Conservation (phyloP, 2,888 invertebrate species). For the Epinotia nisella region DNA sequence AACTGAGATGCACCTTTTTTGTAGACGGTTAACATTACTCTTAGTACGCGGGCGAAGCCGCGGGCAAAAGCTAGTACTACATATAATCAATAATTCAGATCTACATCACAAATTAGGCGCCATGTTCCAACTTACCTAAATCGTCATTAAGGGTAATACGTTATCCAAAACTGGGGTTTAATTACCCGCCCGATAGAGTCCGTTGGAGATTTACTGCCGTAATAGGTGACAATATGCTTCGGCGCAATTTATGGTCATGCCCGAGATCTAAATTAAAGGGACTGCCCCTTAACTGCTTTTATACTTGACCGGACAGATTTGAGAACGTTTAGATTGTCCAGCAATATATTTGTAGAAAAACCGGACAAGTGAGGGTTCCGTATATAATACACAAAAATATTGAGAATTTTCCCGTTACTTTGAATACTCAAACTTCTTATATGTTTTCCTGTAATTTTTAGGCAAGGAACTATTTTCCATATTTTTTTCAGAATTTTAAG, state of each 20-base stretch:
- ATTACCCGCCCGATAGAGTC: slow-evolving; percentile 57
- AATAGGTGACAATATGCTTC: slow-evolving; percentile 72
- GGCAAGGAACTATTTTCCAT: too few relatives aligned
- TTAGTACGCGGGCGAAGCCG: too few relatives aligned
- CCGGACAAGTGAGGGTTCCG: too few relatives aligned
- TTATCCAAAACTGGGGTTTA: slow-evolving; percentile 54
- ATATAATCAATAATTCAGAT: neutral
- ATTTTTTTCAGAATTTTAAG: too few relatives aligned
- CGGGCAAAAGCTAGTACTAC: too few relatives aligned
- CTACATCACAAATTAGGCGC: slow-evolving; percentile 5
- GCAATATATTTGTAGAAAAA: too few relatives aligned
- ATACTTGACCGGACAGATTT: slow-evolving; percentile 53
- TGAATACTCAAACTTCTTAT: too few relatives aligned
- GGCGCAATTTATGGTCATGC: slow-evolving; percentile 67
- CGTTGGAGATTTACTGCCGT: slow-evolving; percentile 74
- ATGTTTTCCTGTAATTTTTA: too few relatives aligned
- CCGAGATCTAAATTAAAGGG: slow-evolving; percentile 68
- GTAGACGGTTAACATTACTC: too few relatives aligned
- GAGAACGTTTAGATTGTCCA: neutral
- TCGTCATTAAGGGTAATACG: slow-evolving; percentile 32
- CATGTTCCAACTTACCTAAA: slow-evolving; percentile 21
- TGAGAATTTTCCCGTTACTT: too few relatives aligned
- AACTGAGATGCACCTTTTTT: too few relatives aligned
- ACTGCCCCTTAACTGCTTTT: slow-evolving; percentile 61
- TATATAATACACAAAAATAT: too few relatives aligned